Evolutionary conservation across 2,797 vertebrate species (phyloP).

Genomic region (Phataginus tetradactyla): DNA sequence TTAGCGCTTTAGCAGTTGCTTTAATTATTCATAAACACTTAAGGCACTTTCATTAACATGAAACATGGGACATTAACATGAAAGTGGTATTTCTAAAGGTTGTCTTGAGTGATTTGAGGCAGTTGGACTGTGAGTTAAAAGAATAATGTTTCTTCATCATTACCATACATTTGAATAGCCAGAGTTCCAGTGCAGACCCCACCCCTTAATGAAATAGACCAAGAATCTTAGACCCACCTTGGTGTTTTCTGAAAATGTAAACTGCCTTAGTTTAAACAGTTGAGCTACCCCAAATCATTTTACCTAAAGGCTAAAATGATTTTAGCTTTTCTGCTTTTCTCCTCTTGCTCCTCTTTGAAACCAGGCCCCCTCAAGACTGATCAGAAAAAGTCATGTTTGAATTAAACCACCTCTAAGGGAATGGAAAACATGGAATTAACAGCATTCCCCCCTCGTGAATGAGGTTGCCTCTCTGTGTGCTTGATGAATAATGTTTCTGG

Average conservation of each 20-base stretch:
- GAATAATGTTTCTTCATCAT: neutral
- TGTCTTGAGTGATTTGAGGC: neutral
- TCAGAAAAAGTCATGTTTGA: constrained; percentile 2
- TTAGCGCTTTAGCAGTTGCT: neutral
- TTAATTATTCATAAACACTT: neutral
- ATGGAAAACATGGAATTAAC: constrained; percentile 29
- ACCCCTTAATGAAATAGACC: neutral
- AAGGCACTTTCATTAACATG: constrained; percentile 4
- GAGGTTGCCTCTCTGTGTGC: constrained; percentile 27
- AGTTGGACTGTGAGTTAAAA: neutral
- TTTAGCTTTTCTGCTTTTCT: neutral
- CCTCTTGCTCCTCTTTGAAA: neutral
- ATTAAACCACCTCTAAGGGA: constrained; percentile 44
- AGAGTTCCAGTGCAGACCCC: neutral
- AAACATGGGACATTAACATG: neutral
- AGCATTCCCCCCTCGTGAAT: constrained; percentile 44
- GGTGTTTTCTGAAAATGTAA: neutral
- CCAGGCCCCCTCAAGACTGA: neutral
- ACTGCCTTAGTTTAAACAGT: neutral
- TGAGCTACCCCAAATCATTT: neutral
- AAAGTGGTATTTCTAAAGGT: neutral
- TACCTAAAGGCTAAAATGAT: neutral
- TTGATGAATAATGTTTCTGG: constrained; percentile 68
- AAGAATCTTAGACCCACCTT: neutral
- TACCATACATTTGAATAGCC: neutral